Conservation (phyloP, 2,888 invertebrate genomes). For the Diaprepes abbreviatus region DNA sequence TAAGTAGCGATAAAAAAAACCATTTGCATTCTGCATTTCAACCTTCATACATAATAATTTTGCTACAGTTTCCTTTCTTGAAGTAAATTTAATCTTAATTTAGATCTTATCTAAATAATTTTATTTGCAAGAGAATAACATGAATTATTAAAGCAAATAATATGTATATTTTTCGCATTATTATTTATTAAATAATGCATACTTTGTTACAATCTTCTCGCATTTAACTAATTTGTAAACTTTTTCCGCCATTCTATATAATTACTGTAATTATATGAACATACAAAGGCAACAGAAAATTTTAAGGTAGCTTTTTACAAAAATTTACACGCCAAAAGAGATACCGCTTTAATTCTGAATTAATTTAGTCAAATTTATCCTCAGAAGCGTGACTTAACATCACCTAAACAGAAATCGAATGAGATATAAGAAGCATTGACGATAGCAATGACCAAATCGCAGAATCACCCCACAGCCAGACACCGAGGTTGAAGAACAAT, state of each 20-base stretch:
- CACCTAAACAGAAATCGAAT: no score
- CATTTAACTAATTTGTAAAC: neutral
- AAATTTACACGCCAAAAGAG: no score
- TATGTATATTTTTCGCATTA: constrained; percentile 1
- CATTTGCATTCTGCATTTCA: neutral
- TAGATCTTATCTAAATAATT: constrained; percentile 4
- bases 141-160: constrained; percentile 5
- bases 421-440: no score
- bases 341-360: no score
- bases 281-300: no score
- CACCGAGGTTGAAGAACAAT: no score
- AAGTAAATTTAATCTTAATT: neutral
- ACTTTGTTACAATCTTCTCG: neutral
- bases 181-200: neutral
- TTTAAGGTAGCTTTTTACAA: no score
- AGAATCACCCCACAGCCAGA: no score
- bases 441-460: no score
- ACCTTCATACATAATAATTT: neutral
- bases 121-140: neutral
- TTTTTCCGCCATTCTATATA: neutral
- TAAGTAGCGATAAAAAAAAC: constrained; percentile 4
- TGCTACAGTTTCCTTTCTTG: neutral
- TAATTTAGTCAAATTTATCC: no score
- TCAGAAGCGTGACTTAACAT: no score
- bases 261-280: neutral